Evolutionary conservation across 2,113 vertebrate species (phyloP).

Genomic region (Semnornis frantzii): DNA sequence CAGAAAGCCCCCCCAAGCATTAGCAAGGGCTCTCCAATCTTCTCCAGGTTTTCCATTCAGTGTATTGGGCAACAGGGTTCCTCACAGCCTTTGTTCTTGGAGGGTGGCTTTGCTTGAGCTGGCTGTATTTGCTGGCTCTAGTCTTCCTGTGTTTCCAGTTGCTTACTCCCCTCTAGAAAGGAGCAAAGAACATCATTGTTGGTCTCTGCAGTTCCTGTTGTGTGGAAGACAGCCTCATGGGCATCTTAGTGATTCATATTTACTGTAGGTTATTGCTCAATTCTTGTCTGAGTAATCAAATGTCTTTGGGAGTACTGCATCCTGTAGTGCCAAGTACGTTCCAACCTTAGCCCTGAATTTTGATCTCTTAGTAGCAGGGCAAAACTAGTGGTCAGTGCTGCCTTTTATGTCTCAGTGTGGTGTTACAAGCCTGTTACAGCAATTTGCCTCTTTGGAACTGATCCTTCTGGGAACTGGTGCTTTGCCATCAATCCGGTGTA

Average conservation of each 20-base stretch:
- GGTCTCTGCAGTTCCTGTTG: not conserved
- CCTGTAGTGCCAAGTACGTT: not conserved
- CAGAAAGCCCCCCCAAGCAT: not conserved
- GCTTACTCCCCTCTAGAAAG: not conserved
- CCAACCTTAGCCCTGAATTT: not conserved
- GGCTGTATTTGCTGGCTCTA: not conserved
- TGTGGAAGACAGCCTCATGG: not conserved
- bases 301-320: not conserved
- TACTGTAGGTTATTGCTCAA: slow-evolving; percentile 55
- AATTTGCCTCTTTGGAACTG: not conserved
- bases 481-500: not conserved
- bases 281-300: slow-evolving; percentile 26
- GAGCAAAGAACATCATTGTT: not conserved
- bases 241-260: slow-evolving; percentile 54
- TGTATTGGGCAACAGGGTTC: not conserved
- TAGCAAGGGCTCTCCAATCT: not conserved
- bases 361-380: not conserved
- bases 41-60: not conserved
- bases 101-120: not conserved
- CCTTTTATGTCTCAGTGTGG: not conserved
- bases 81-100: not conserved
- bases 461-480: not conserved
- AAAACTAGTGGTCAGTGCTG: not conserved
- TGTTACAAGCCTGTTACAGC: not conserved
- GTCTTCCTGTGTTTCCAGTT: not conserved